A percentile compares a stretch with the other conserved stretches of the same genome.
Conservation (phyloP, 2,888 invertebrate genomes). For the Taphrorychus bicolor region DNA sequence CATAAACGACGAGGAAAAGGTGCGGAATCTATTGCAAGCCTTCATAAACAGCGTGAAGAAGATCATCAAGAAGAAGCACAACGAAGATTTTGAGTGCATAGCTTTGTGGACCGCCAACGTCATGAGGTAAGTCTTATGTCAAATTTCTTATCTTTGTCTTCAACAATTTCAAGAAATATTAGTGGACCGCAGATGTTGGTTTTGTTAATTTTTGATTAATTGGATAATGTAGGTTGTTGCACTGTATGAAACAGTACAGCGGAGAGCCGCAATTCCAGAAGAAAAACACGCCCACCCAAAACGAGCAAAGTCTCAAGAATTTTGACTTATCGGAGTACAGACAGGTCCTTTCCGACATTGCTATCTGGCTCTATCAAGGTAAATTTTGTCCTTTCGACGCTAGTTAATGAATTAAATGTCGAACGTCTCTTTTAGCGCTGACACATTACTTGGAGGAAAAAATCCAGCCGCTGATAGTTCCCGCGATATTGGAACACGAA, state of each 20-base stretch:
- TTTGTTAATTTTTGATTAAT: no score
- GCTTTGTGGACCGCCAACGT: slow-evolving; percentile 87
- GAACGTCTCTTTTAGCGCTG: slow-evolving; percentile 53
- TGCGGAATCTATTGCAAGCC: slow-evolving; percentile 77
- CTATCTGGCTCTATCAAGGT: slow-evolving; percentile 84
- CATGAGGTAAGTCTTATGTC: slow-evolving; percentile 67
- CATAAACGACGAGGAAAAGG: slow-evolving; percentile 93
- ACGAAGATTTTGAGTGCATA: slow-evolving; percentile 80
- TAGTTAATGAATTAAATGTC: neutral
- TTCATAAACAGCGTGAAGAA: slow-evolving; percentile 83
- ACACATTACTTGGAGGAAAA: slow-evolving; percentile 65
- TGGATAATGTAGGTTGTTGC: slow-evolving; percentile 76
- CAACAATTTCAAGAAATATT: slow-evolving; percentile 12
- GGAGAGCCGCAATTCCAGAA: slow-evolving; percentile 87
- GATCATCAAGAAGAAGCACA: slow-evolving; percentile 74
- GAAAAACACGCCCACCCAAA: slow-evolving; percentile 88
- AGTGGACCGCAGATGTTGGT: no score
- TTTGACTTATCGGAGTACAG: slow-evolving; percentile 95
- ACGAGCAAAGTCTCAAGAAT: slow-evolving; percentile 85
- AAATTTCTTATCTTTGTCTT: neutral
- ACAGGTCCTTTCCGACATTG: slow-evolving; percentile 81
- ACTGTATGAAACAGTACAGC: slow-evolving; percentile 95
- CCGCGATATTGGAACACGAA: slow-evolving; percentile 92
- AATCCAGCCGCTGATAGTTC: slow-evolving; percentile 75
- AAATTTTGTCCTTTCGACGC: slow-evolving; percentile 10